Conservation (phyloP, 2,888 invertebrate genomes). For the Amaurobius ferox region DNA sequence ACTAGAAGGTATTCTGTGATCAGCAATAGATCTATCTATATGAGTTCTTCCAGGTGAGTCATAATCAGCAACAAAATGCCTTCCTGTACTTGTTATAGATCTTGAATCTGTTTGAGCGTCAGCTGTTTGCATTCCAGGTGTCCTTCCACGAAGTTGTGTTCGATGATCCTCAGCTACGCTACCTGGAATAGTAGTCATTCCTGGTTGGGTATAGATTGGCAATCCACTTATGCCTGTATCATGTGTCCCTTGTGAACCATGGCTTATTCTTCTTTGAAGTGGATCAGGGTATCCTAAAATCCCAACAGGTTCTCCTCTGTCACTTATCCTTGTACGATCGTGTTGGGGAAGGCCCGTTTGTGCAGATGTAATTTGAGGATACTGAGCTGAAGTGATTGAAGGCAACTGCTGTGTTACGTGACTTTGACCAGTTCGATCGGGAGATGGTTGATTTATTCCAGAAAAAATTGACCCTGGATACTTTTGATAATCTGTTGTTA, state of each 20-base stretch:
- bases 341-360: not conserved
- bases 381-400: not conserved
- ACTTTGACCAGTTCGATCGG: not conserved
- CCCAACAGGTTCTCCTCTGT: not conserved
- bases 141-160: not conserved
- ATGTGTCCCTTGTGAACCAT: not conserved
- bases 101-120: not conserved
- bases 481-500: constrained; percentile 22
- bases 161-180: not conserved
- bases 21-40: not conserved
- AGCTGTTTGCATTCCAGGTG: not conserved
- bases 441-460: not conserved
- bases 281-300: not conserved
- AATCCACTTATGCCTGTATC: not conserved
- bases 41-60: not conserved
- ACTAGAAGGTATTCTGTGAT: not conserved
- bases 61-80: not conserved
- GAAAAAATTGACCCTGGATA: not conserved
- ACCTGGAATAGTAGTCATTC: not conserved
- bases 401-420: not conserved
- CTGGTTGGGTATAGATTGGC: not conserved
- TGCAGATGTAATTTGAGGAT: not conserved
- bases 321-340: not conserved
- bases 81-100: not conserved
- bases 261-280: not conserved